Base-by-base conservation (phyloP, 2,888 invertebrate genomes). In the Brachyptera putata region DNA sequence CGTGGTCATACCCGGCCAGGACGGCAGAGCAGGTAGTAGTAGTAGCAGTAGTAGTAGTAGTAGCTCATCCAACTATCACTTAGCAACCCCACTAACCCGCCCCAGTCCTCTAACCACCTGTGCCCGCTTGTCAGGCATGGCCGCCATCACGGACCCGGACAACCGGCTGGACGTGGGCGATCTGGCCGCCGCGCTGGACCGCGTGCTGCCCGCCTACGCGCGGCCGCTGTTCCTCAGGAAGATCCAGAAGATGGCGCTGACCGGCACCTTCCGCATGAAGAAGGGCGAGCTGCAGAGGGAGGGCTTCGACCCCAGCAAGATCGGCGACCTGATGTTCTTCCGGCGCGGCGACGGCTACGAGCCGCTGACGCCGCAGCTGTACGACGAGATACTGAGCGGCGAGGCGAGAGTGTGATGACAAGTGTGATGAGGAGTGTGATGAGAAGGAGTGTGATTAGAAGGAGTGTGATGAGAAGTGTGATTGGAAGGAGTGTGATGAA, bases 221-320 rank as follows among this genome's bases (percentile, higher is more conserved):
- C 79, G 91, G 18, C 97, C 97, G 1, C 76, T 95, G 18, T 97
- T 97, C 77, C 74, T 97, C 36, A 80, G 97, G 57, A 77, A 93
- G 62, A 79, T 91, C 70, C 77, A 85, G 57, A 79, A 86, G 66
- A 83, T 95, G 56, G 92, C 94, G 60, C 77, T 75, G 70, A 74
- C 82, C 79, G 90, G 89, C 49, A 98, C 98, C 0, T 97, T 91
- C 74, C 98, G 98, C 77, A 74, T 97, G 67, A 91, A 92, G 76
- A 98, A 97, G 73, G 80, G 86, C 3, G 88, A 91, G 67, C 82
- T 96, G 63, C 89, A 91, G 71, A 80, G 84, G 65, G 91, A 95
- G 66, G 95, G 90, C 1, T 96, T 87, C 73, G 83, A 96, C 71
- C 80, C 88, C 2, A 78, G 79, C 57, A 80, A 82, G 64, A 73